Conservation (phyloP, 2,113 vertebrate genomes). For the Natator depressus region DNA sequence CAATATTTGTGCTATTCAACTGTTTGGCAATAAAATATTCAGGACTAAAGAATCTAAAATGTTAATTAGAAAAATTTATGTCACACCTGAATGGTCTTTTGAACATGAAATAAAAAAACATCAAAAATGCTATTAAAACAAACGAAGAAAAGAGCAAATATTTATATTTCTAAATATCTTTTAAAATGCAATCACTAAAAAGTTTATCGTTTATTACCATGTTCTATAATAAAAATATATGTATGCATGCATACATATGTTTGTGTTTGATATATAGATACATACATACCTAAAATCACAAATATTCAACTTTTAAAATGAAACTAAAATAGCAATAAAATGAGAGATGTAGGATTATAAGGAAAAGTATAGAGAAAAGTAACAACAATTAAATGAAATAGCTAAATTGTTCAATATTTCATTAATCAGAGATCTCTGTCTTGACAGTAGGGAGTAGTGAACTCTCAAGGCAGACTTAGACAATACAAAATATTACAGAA, state of each 20-base stretch:
- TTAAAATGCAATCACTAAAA: background rate
- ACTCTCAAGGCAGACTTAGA: background rate
- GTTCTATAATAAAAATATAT: background rate
- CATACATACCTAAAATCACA: background rate
- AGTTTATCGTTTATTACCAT: background rate
- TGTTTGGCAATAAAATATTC: constrained; percentile 55
- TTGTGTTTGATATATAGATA: background rate
- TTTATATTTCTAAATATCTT: background rate
- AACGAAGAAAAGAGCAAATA: background rate
- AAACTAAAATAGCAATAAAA: background rate
- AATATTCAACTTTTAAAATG: background rate
- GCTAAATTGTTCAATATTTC: background rate
- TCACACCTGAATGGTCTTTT: background rate
- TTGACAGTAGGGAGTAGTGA: background rate
- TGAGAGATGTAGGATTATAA: background rate
- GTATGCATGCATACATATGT: background rate
- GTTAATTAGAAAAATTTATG: constrained; percentile 56
- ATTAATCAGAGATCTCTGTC: background rate
- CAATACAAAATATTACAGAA: background rate
- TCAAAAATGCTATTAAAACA: background rate
- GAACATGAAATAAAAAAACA: background rate
- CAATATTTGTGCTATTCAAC: background rate
- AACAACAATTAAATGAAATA: background rate
- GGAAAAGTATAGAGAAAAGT: background rate
- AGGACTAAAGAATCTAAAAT: background rate